Conservation (phyloP, 64 coral and sea anemone species). For the Pocillopora damicornis region DNA sequence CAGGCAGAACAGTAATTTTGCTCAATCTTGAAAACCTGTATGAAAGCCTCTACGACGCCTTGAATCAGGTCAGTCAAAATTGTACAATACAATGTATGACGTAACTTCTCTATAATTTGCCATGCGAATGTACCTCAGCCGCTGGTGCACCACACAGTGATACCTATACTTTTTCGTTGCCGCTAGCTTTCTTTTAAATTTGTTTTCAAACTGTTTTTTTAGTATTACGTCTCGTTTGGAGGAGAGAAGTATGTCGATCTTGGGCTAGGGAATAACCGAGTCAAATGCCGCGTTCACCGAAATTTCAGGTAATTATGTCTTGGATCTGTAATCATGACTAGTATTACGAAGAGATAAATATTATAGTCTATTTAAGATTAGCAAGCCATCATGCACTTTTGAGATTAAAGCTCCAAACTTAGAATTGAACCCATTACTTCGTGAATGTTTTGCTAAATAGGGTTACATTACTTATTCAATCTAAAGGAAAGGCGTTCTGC, state of each 20-base stretch:
- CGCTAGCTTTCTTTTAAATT: no score
- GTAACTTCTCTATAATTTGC: no score
- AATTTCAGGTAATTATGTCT: slow-evolving; percentile 24
- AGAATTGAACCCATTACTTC: no score
- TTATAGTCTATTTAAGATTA: not conserved
- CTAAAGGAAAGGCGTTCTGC: no score
- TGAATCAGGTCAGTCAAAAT: slow-evolving; percentile 49
- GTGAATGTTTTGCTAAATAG: no score
- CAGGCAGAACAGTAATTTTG: slow-evolving; percentile 56
- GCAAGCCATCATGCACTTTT: not conserved
- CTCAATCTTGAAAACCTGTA: slow-evolving; percentile 64
- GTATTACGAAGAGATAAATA: no score
- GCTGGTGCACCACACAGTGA: no score
- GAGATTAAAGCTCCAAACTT: no score
- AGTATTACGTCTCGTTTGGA: slow-evolving; percentile 30
- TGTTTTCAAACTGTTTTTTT: not conserved
- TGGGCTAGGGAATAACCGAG: slow-evolving; percentile 31
- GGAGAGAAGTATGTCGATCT: slow-evolving; percentile 33
- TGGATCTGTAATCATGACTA: not conserved
- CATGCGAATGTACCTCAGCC: no score
- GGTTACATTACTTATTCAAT: no score
- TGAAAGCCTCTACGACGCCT: slow-evolving; percentile 60
- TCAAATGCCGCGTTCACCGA: slow-evolving; percentile 30
- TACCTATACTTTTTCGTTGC: no score
- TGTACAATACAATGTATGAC: not conserved